Base-by-base conservation (phyloP, 1,140 invertebrate genomes). In the Diorhabda sublineata region DNA sequence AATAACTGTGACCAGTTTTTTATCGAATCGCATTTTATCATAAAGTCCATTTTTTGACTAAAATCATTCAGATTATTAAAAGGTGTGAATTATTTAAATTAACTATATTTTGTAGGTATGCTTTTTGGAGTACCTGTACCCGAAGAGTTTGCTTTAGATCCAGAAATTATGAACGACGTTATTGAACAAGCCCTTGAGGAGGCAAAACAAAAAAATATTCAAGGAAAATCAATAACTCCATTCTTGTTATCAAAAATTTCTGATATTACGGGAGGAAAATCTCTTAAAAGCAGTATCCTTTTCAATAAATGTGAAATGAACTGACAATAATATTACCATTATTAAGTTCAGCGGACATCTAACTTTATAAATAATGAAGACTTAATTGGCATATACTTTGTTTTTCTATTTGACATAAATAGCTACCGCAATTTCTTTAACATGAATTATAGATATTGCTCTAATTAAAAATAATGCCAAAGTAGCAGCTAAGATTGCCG, bases 81-180 rank as follows among this genome's bases (percentile, higher is more conserved):
- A 26, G 26, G 26, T 26, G 26, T 26, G 26, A 26, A 26, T 26
- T 26, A 26, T 26, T 26, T 26, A 26, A 1, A 26, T 26, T 26
- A 26, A 26, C 26, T 26, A 26, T 26, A 26, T 26, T 26, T 64
- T 63, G 8, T 43, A 73, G 74, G 96, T 1, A 87, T 97, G 58
- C 83, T 99, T 4, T 85, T 99, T 66, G 96, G 93, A 4, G 96
- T 98, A 7, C 95, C 97, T 0, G 90, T 99, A 67, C 96, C 96
- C 0, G 80, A 87, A 73, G 83, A 89, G 77, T 82, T 86, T 79
- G 85, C 90, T 56, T 83, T 91, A 75, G 82, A 90, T 73, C 81
- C 87, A 58, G 57, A 78, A 2, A 78, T 83, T 52, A 91, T 90
- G 79, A 88, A 94, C 72, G 75, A 76, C 26, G 90, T 89, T 8